Conservation (phyloP, 2,797 vertebrate genomes). For the Neomorphus geoffroyi region DNA sequence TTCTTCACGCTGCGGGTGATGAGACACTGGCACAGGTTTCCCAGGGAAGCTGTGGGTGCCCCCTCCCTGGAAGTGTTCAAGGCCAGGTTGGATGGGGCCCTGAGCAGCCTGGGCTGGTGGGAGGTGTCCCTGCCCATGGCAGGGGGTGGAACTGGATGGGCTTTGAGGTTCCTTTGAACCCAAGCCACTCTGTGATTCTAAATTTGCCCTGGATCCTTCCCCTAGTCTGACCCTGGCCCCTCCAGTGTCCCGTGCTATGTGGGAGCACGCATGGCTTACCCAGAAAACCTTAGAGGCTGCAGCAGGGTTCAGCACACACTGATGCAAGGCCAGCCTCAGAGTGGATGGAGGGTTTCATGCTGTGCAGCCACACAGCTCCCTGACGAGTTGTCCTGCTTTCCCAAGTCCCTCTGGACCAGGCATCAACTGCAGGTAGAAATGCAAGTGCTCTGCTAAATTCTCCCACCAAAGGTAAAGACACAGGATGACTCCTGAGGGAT, state of each 20-base stretch:
- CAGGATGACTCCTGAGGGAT: neutral
- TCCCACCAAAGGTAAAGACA: neutral
- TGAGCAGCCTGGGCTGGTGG: too few relatives aligned
- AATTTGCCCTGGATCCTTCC: neutral
- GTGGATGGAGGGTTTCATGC: neutral
- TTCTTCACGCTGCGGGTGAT: too few relatives aligned
- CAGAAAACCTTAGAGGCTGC: neutral
- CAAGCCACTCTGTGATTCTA: neutral
- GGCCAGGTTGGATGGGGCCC: too few relatives aligned
- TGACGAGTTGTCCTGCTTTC: neutral
- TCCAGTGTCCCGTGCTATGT: fast-evolving
- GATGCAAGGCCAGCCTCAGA: neutral
- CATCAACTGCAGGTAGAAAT: neutral
- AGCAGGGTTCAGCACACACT: neutral
- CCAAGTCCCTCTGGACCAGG: neutral
- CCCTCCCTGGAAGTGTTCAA: too few relatives aligned
- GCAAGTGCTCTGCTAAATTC: neutral
- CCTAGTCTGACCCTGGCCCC: fast-evolving
- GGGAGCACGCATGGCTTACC: neutral
- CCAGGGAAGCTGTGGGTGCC: too few relatives aligned
- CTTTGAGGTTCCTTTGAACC: too few relatives aligned
- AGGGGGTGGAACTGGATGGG: too few relatives aligned
- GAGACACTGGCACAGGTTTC: too few relatives aligned
- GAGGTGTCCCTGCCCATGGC: too few relatives aligned
- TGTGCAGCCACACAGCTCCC: neutral